Evolutionary conservation across 2,888 invertebrate genomes (phyloP), one percentile per base, ranked within the genome.

Genomic region (Endotricha flammealis): DNA sequence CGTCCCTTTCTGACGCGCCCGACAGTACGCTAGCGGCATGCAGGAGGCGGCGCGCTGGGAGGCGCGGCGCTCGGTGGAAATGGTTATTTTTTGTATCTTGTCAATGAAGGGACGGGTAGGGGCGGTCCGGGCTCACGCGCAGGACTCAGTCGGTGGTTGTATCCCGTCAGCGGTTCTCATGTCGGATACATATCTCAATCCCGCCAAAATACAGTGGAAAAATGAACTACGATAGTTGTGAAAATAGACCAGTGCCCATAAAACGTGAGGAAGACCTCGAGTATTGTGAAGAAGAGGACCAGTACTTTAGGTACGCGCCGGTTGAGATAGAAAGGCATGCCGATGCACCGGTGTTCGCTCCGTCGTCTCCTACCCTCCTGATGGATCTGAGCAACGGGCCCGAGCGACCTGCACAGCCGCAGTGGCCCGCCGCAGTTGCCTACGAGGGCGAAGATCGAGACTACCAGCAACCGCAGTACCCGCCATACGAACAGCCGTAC

Each of bases 21-120:
- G 44, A 37, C 32, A 34, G 32, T 35, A 42, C 49, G 41, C 34
- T n/a, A n/a, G 39, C 38, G 58, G 30, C 48, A 49, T n/a, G 67
- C 57, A 62, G 74, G 70, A 69, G 80, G 78, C 72, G 78, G 70
- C 67, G 62, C 70, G 50, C 58, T 64, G 64, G 73, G 72, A 68
- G 73, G 71, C 66, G 67, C 64, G 54, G 53, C 59, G 63, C 20
- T 2, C 60, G 53, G 57, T 71, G 74, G 76, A 77, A 71, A 68
- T 75, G 81, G 74, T 68, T 70, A 68, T 79, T 82, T 83, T 83
- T 85, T 85, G 74, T 82, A 64, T 79, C 77, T 81, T 80, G 82
- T 85, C 82, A 83, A 80, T 77, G 81, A 82, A 83, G 77, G 79
- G 75, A 75, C 78, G 77, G 71, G 70, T 66, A 66, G 79, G 77